Evolutionary conservation across 2,888 invertebrate genomes (phyloP).

Genomic region (Gandaritis pyraliata): DNA sequence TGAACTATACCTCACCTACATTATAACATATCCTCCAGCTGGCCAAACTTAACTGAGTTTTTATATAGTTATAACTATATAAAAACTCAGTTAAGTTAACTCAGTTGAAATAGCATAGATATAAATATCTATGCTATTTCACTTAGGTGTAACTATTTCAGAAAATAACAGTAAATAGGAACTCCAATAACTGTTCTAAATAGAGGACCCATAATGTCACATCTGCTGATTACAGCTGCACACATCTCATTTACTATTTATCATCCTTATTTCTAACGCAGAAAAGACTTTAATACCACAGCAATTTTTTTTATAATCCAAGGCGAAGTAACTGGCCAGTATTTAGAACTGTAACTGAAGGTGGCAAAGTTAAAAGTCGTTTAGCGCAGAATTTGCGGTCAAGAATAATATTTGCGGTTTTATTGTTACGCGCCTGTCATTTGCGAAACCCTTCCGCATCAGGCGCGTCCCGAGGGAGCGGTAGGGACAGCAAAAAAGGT

Average conservation of each 20-base stretch:
- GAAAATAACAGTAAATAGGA: conserved; percentile 16
- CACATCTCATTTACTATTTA: background rate
- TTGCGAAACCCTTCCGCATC: conserved; percentile 75
- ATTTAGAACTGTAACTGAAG: conserved; percentile 16
- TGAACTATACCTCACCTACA: too few species aligned
- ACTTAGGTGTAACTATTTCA: background rate
- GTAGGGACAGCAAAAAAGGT: conserved; percentile 54
- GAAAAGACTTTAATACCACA: conserved; percentile 10
- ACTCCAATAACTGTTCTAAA: conserved; percentile 20
- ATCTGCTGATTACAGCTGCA: conserved; percentile 33
- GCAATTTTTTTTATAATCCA: background rate
- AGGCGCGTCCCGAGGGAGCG: conserved; percentile 54
- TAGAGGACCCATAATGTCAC: conserved; percentile 9
- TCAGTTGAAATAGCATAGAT: too few species aligned
- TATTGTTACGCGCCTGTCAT: conserved; percentile 66
- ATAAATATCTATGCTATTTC: background rate
- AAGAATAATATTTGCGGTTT: conserved; percentile 53
- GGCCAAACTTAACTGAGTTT: too few species aligned
- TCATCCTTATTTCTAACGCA: background rate
- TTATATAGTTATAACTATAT: too few species aligned
- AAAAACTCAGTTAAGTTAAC: too few species aligned
- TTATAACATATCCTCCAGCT: too few species aligned
- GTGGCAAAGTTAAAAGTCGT: conserved; percentile 10
- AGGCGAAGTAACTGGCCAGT: background rate
- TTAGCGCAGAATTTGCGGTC: conserved; percentile 32